Percentiles rank a stretch among this genome's conserved stretches.
Evolutionary conservation across 2,113 vertebrate genomes (phyloP).

Genomic region (Nerophis ophidion): DNA sequence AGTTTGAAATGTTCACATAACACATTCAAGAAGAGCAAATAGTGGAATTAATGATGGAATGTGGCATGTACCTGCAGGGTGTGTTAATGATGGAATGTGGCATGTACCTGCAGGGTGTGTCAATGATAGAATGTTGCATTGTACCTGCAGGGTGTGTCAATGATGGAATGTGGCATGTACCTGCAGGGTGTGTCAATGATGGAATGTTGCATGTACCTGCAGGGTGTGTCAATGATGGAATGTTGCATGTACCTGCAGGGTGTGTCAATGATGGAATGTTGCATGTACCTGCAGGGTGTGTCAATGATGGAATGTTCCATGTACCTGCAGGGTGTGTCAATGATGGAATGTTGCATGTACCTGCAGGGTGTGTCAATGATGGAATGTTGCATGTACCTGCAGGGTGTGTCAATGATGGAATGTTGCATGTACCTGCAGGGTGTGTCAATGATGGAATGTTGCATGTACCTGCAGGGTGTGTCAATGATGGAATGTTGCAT

Average conservation of each 20-base stretch:
- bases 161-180: conserved; percentile 17
- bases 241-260: conserved; percentile 66
- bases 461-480: conserved; percentile 76
- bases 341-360: conserved; percentile 17
- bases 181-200: conserved; percentile 76
- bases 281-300: conserved; percentile 76
- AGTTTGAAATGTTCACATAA: too few relatives aligned
- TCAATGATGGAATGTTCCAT: conserved; percentile 22
- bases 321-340: conserved; percentile 76
- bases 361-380: conserved; percentile 76
- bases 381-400: conserved; percentile 25
- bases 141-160: conserved; percentile 76
- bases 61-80: conserved; percentile 32
- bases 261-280: conserved; percentile 59
- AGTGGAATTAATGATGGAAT: background rate
- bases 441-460: conserved; percentile 59
- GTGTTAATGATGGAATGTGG: conserved; percentile 1
- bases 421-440: conserved; percentile 66
- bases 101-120: conserved; percentile 76
- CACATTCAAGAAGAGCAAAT: too few relatives aligned
- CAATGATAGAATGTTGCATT: conserved; percentile 24
- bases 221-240: conserved; percentile 75
- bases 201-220: conserved; percentile 25
- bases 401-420: conserved; percentile 75
- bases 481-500: conserved; percentile 22